Conservation (phyloP, 2,888 invertebrate genomes). For the Drosophila colorata region DNA sequence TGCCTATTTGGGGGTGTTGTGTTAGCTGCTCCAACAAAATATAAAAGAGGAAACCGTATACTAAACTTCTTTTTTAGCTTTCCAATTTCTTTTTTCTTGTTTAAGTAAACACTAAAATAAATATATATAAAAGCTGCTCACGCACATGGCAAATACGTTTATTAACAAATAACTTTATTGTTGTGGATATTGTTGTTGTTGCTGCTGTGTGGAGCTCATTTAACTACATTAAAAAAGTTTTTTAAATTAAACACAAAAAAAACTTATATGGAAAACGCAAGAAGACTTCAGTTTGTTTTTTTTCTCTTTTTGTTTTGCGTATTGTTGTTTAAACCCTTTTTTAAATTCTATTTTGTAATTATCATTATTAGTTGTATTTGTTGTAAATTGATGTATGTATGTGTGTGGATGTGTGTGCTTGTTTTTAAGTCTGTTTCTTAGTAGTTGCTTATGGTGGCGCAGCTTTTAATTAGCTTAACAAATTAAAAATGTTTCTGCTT, state of each 20-base stretch:
- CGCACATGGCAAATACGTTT: constrained; percentile 49
- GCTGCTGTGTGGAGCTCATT: constrained; percentile 32
- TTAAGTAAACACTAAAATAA: constrained; percentile 31
- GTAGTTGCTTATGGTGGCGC: constrained; percentile 46
- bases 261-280: constrained; percentile 61
- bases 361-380: constrained; percentile 64
- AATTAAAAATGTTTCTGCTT: constrained; percentile 48
- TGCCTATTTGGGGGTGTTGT: constrained; percentile 9
- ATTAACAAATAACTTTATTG: constrained; percentile 74
- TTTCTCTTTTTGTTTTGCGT: constrained; percentile 29
- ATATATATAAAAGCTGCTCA: constrained; percentile 40
- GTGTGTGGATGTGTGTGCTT: constrained; percentile 19
- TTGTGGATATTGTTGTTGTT: constrained; percentile 37
- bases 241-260: constrained; percentile 42
- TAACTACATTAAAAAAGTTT: constrained; percentile 53
- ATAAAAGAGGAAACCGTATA: constrained; percentile 57
- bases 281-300: constrained; percentile 54
- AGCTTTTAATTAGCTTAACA: constrained; percentile 48
- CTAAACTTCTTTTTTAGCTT: constrained; percentile 16
- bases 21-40: constrained; percentile 24
- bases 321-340: constrained; percentile 46
- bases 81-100: constrained; percentile 5
- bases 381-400: constrained; percentile 18
- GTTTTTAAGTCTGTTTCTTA: constrained; percentile 2
- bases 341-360: constrained; percentile 67